Evolutionary conservation across 2,888 invertebrate species (phyloP).

Genomic region (Hydropsyche betteni): DNA sequence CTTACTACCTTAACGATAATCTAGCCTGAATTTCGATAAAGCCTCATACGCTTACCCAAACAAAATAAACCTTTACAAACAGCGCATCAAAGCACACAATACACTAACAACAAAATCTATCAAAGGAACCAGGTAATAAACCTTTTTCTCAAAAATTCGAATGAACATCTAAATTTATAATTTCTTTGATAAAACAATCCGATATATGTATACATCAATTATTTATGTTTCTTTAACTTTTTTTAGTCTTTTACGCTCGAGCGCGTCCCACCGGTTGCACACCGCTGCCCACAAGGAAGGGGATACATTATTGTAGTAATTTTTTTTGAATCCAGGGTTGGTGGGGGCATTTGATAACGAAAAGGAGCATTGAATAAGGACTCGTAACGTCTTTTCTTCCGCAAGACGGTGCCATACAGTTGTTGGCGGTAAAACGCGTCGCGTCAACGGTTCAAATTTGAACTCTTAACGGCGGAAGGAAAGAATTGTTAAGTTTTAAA

Average conservation of each 20-base stretch:
- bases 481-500: too few relatives aligned
- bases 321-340: constrained; percentile 3
- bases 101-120: too few relatives aligned
- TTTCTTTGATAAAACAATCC: too few relatives aligned
- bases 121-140: too few relatives aligned
- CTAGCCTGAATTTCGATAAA: too few relatives aligned
- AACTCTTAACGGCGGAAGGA: background rate
- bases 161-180: too few relatives aligned
- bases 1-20: background rate
- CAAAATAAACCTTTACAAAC: too few relatives aligned
- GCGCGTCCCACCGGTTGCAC: constrained; percentile 9
- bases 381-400: constrained; percentile 50
- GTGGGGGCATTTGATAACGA: constrained; percentile 44
- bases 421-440: constrained; percentile 47
- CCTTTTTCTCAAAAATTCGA: too few relatives aligned
- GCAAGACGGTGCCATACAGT: constrained; percentile 50
- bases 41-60: too few relatives aligned
- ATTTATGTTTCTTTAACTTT: too few relatives aligned
- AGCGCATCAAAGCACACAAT: too few relatives aligned
- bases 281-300: constrained; percentile 30
- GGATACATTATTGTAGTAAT: constrained; percentile 7
- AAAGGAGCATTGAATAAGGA: constrained; percentile 45
- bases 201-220: too few relatives aligned
- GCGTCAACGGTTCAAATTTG: constrained; percentile 28
- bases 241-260: background rate